These are phyloP conservation scores for Apocheima hispidaria DNA, from an alignment of 2,888 invertebrate genomes.

Conservation along the genomic window DNA sequence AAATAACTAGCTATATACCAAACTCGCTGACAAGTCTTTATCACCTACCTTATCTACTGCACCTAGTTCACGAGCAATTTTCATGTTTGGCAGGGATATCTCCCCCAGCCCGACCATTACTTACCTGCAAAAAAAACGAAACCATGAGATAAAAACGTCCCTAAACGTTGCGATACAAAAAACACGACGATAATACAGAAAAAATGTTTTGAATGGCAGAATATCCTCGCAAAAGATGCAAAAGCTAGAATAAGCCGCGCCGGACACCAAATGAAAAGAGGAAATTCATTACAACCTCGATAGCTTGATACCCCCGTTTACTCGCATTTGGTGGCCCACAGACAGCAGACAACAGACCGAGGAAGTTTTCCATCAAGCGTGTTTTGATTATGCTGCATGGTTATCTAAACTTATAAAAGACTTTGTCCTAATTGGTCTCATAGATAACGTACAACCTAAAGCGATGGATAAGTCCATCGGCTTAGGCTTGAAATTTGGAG, in stretches of 20 bases:
- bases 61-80: background rate
- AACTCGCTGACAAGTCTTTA: background rate
- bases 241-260: constrained; percentile 47
- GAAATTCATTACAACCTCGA: constrained; percentile 69
- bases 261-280: constrained; percentile 68
- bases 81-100: constrained; percentile 5
- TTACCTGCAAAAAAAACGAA: constrained; percentile 23
- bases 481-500: too few relatives aligned
- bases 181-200: constrained; percentile 17
- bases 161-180: constrained; percentile 16
- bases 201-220: constrained; percentile 20
- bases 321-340: constrained; percentile 57
- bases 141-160: constrained; percentile 17
- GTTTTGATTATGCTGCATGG: too few relatives aligned
- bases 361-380: background rate
- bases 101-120: constrained; percentile 1
- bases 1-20: too few relatives aligned
- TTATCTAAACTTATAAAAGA: too few relatives aligned
- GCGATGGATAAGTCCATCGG: too few relatives aligned
- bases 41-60: background rate
- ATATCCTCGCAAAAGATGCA: constrained; percentile 19
- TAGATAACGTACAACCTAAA: too few relatives aligned
- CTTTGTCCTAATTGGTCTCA: too few relatives aligned
- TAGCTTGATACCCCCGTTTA: constrained; percentile 48
- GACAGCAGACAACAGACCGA: background rate